Evolutionary conservation across 2,888 invertebrate genomes (phyloP).

Genomic region (Athripsodes cinereus): DNA sequence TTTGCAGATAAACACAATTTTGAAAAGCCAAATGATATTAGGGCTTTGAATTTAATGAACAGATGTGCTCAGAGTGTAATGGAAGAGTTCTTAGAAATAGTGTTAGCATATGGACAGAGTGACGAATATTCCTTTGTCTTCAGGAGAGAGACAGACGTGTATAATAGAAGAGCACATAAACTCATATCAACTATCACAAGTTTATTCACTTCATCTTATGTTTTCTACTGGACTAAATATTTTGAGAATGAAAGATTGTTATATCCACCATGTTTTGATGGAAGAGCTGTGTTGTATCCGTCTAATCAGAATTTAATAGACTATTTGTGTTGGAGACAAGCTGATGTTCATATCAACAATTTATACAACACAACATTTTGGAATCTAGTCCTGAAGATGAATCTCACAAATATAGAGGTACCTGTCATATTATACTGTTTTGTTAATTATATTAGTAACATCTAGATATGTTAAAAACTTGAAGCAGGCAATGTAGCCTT

Average conservation of each 20-base stretch:
- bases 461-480: too few relatives aligned
- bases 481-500: too few relatives aligned
- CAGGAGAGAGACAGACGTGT: conserved; percentile 67
- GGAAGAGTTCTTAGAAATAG: conserved; percentile 76
- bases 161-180: conserved; percentile 79
- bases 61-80: conserved; percentile 77
- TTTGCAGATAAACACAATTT: conserved; percentile 77
- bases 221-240: conserved; percentile 78
- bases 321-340: conserved; percentile 90
- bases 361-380: conserved; percentile 96
- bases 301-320: conserved; percentile 79
- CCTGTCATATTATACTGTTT: too few relatives aligned
- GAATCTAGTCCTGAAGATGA: conserved; percentile 74
- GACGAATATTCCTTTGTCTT: conserved; percentile 95
- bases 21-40: conserved; percentile 76
- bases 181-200: conserved; percentile 82
- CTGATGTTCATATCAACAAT: conserved; percentile 94
- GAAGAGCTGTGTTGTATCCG: conserved; percentile 82
- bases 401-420: conserved; percentile 68
- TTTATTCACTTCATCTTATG: conserved; percentile 82
- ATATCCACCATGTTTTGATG: conserved; percentile 94
- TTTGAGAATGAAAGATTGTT: conserved; percentile 61
- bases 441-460: too few relatives aligned
- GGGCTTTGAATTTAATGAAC: conserved; percentile 83
- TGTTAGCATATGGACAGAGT: conserved; percentile 88